phyloP scores from a whole-genome alignment of 2,797 vertebrate genomes.

The Halcyon chelicuti region DNA sequence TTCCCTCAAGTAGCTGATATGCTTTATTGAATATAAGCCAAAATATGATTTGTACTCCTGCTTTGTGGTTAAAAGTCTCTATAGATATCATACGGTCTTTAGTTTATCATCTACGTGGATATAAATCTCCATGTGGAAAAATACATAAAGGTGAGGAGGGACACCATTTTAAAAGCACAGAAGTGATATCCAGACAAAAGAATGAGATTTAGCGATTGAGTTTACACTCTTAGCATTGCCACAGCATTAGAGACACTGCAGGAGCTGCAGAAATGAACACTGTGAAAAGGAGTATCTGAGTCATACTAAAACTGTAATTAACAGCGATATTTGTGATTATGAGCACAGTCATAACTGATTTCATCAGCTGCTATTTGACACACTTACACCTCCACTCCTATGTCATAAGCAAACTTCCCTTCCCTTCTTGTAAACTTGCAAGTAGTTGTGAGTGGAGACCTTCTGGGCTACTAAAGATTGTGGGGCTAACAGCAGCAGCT shows the following conservation, averaged over 20 bases:
- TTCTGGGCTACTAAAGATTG: not conserved
- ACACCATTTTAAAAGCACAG: not conserved
- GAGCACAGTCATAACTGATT: not conserved
- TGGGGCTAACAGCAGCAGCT: not conserved
- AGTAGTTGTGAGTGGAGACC: not conserved
- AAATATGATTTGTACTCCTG: not conserved
- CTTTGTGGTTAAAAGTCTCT: not conserved
- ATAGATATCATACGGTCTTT: not conserved
- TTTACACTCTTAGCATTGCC: not conserved
- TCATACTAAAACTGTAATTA: not conserved
- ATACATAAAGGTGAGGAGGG: not conserved
- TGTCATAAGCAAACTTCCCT: not conserved
- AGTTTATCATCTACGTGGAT: not conserved
- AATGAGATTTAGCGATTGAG: not conserved
- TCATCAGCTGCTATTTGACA: not conserved
- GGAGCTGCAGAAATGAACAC: not conserved
- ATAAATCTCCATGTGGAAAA: not conserved
- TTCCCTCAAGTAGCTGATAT: conserved; percentile 23
- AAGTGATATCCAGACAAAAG: not conserved
- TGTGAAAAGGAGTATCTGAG: not conserved
- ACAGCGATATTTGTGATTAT: not conserved
- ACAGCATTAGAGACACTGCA: accelerated
- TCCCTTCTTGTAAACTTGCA: not conserved
- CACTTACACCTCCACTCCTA: not conserved
- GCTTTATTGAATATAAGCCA: conserved; percentile 5